Evolutionary conservation across 2,113 vertebrate genomes (phyloP).

Genomic region (Tricholaema leucomelas): DNA sequence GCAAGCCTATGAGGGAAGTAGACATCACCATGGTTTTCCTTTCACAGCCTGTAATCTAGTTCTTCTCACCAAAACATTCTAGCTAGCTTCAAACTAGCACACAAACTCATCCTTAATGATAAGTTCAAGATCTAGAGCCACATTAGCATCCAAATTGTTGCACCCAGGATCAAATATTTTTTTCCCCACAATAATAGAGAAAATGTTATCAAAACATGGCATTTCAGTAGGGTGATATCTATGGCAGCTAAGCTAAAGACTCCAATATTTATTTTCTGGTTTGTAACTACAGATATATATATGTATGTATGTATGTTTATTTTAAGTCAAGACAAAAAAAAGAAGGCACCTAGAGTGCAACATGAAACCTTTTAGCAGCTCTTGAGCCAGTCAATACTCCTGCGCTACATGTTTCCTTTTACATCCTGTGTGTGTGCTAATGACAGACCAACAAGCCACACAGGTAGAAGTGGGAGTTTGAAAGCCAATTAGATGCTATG

Average conservation of each 20-base stretch:
- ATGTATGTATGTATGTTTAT: no score
- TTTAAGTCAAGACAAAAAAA: neutral
- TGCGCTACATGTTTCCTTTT: neutral
- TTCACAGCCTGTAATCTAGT: no score
- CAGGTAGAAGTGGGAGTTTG: conserved; percentile 63
- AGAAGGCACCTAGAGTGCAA: neutral
- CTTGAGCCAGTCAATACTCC: conserved; percentile 29
- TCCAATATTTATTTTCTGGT: neutral
- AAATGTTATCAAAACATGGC: neutral
- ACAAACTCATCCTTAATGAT: neutral
- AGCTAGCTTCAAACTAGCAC: no score
- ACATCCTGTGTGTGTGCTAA: conserved; percentile 24
- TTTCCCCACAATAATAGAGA: neutral
- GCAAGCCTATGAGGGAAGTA: no score
- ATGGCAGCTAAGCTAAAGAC: neutral
- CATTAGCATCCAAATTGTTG: neutral
- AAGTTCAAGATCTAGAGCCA: neutral
- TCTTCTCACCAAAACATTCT: no score
- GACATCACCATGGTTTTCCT: no score
- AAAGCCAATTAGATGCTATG: conserved; percentile 57
- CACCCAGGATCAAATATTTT: neutral
- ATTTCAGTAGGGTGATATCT: neutral
- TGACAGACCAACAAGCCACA: conserved; percentile 47
- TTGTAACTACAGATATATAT: neutral
- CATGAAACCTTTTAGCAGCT: conserved; percentile 6